Evolutionary conservation across 2,797 vertebrate genomes (phyloP).

Genomic region (Brotula barbata): DNA sequence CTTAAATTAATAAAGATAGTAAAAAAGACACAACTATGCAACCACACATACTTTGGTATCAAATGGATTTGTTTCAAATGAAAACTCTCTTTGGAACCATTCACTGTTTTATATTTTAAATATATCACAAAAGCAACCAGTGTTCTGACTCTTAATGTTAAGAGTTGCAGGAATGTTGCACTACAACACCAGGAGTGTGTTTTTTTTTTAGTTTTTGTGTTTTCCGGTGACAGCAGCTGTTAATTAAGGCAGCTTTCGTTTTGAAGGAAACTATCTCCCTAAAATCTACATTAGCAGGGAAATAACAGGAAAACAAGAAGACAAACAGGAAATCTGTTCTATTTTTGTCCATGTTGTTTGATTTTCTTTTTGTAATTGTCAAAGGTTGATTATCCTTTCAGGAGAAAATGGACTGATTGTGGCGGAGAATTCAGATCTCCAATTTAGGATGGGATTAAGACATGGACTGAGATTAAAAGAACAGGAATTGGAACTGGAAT

Average conservation of each 20-base stretch:
- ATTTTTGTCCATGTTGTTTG: background rate
- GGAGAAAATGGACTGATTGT: background rate
- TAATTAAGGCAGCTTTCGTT: constrained; percentile 35
- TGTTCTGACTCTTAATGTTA: background rate
- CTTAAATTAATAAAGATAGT: constrained; percentile 75
- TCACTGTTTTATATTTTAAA: constrained; percentile 13
- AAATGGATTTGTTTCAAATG: constrained; percentile 41
- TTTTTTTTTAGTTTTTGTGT: no score
- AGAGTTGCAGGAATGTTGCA: constrained; percentile 44
- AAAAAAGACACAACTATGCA: constrained; percentile 57
- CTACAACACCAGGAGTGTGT: background rate
- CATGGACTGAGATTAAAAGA: no score
- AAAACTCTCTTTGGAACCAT: constrained; percentile 40
- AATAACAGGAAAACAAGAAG: background rate
- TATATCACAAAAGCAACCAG: constrained; percentile 14
- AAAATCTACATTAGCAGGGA: background rate
- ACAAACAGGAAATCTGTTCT: background rate
- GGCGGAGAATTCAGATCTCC: background rate
- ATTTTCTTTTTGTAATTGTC: background rate
- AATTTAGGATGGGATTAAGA: background rate
- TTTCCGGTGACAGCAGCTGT: constrained; percentile 26
- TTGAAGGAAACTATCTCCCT: constrained; percentile 40
- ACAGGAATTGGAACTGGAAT: no score
- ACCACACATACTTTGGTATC: constrained; percentile 73
- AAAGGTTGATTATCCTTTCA: constrained; percentile 26